phyloP scores from a whole-genome alignment of 2,797 vertebrate species.

The Parauchenoglanis punctatus region DNA sequence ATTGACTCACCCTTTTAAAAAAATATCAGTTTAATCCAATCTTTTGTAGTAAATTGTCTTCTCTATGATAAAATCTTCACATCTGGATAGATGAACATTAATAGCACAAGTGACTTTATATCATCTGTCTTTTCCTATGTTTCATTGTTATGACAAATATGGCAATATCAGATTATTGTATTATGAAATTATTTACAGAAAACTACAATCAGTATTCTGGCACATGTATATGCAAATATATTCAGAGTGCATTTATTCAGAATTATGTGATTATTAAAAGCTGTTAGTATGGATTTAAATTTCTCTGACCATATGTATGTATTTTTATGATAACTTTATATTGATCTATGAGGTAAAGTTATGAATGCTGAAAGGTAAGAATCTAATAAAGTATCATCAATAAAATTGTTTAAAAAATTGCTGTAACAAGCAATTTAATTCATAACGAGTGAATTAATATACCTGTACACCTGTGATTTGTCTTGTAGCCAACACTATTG shows the following conservation, averaged over 20 bases:
- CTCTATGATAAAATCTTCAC: too few species aligned
- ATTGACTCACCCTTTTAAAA: too few species aligned
- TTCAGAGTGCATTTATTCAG: neutral
- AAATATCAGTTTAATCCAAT: too few species aligned
- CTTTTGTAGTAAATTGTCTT: too few species aligned
- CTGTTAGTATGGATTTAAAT: neutral
- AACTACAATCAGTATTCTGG: neutral
- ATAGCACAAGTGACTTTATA: too few species aligned
- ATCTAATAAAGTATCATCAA: neutral
- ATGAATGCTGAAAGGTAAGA: neutral
- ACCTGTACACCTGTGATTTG: neutral
- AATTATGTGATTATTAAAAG: neutral
- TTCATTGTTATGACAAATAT: too few species aligned
- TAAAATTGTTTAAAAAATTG: neutral
- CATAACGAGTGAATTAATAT: neutral
- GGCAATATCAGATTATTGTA: neutral
- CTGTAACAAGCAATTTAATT: neutral
- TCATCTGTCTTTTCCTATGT: too few species aligned
- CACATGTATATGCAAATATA: neutral
- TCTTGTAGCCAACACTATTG: neutral
- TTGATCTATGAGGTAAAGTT: neutral
- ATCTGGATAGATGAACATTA: too few species aligned
- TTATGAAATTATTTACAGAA: neutral
- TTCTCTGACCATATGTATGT: neutral
- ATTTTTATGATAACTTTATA: neutral